A percentile compares a stretch with the other conserved stretches of the same genome.
Evolutionary conservation across 2,797 vertebrate species (phyloP).

Genomic region (Cichlasoma orientale): DNA sequence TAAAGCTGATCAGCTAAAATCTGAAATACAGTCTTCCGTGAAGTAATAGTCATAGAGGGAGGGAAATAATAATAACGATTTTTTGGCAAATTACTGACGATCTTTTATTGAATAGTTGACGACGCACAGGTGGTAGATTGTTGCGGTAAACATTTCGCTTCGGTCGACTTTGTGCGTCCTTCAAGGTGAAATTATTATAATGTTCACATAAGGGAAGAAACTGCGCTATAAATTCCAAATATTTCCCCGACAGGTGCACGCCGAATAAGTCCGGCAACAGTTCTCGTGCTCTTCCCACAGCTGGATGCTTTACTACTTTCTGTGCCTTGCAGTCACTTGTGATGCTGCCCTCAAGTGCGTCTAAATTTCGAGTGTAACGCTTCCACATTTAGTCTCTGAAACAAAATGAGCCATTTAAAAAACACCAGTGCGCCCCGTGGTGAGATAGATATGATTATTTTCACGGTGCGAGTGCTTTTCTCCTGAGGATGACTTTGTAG

Average conservation of each 20-base stretch:
- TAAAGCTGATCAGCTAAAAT: background rate
- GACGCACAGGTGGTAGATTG: constrained; percentile 9
- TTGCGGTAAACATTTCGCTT: constrained; percentile 1
- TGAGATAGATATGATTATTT: constrained; percentile 18
- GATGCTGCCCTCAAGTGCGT: background rate
- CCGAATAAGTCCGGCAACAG: constrained; percentile 9
- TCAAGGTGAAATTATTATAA: constrained; percentile 6
- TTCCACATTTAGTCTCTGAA: background rate
- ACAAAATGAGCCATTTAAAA: constrained; percentile 7
- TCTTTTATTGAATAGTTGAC: background rate
- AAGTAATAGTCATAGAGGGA: background rate
- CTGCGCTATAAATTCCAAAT: background rate
- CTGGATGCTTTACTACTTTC: background rate
- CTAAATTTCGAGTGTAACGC: background rate
- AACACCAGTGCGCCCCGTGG: constrained; percentile 10
- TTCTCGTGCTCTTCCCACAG: background rate
- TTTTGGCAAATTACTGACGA: background rate
- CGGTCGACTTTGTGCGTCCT: background rate
- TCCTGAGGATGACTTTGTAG: constrained; percentile 38
- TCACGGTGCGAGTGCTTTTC: constrained; percentile 21
- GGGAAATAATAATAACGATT: background rate
- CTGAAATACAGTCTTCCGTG: background rate
- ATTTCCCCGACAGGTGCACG: constrained; percentile 24
- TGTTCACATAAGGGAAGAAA: background rate
- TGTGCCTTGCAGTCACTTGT: background rate